Conservation (phyloP, 2,888 invertebrate species). For the Torymus aiolomorphi region DNA sequence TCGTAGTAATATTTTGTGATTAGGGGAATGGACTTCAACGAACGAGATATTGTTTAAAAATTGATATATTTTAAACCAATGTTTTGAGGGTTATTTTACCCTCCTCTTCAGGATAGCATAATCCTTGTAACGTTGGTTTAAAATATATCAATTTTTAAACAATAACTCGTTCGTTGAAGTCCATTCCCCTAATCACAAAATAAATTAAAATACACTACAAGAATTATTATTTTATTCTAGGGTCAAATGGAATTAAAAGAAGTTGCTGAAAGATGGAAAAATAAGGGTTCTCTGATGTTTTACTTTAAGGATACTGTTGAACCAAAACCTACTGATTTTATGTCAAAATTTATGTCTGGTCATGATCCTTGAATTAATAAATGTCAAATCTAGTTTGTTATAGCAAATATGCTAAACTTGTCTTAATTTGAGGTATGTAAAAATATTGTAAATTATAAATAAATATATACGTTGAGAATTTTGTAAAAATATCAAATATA, state of each 20-base stretch:
- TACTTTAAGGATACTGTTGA: conserved; percentile 91
- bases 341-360: conserved; percentile 91
- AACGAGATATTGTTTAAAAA: too few relatives aligned
- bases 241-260: conserved; percentile 97
- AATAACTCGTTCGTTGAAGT: too few relatives aligned
- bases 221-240: conserved; percentile 76
- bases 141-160: too few relatives aligned
- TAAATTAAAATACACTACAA: too few relatives aligned
- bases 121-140: too few relatives aligned
- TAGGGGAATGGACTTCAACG: too few relatives aligned
- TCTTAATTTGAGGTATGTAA: conserved; percentile 19
- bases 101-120: too few relatives aligned
- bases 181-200: too few relatives aligned
- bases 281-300: conserved; percentile 90
- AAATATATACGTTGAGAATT: conserved; percentile 22
- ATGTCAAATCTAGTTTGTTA: conserved; percentile 25
- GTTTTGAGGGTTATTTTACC: too few relatives aligned
- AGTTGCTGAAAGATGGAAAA: conserved; percentile 91
- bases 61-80: too few relatives aligned
- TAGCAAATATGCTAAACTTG: conserved; percentile 6
- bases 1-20: too few relatives aligned
- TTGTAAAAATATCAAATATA: conserved; percentile 19
- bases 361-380: conserved; percentile 75
- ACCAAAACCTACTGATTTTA: conserved; percentile 91
- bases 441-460: conserved; percentile 40